phyloP scores from a whole-genome alignment of 1,140 invertebrate species.

The Brachionus sp. region DNA sequence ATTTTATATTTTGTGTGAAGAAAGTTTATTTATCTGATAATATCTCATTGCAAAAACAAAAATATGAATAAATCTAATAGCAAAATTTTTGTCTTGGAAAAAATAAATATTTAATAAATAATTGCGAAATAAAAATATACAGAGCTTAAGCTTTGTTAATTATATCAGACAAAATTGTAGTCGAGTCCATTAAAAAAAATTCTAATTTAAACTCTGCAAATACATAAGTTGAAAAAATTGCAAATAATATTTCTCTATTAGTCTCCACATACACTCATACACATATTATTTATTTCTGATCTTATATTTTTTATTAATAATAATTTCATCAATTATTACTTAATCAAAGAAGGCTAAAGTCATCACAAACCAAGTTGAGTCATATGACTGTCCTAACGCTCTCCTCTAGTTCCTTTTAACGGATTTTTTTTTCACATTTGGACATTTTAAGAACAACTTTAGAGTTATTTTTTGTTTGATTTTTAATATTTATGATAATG shows the following conservation, averaged over 20 bases:
- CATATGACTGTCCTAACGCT: neutral
- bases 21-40: too few species aligned
- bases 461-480: constrained; percentile 10
- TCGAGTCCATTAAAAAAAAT: neutral
- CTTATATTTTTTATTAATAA: neutral
- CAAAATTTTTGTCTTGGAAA: too few species aligned
- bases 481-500: constrained; percentile 30
- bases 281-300: constrained; percentile 1
- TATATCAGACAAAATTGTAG: neutral
- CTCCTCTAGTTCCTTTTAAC: neutral
- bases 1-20: too few species aligned
- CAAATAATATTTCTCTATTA: neutral
- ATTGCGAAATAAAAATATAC: too few species aligned
- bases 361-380: neutral
- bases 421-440: neutral
- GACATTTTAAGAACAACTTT: neutral
- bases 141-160: too few species aligned
- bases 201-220: neutral
- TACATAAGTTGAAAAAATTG: neutral
- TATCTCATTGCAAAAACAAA: too few species aligned
- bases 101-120: too few species aligned
- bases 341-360: neutral
- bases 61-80: too few species aligned
- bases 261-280: neutral
- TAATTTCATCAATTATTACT: constrained; percentile 5